Conservation (phyloP, 2,797 vertebrate genomes). For the Arvicola amphibius region DNA sequence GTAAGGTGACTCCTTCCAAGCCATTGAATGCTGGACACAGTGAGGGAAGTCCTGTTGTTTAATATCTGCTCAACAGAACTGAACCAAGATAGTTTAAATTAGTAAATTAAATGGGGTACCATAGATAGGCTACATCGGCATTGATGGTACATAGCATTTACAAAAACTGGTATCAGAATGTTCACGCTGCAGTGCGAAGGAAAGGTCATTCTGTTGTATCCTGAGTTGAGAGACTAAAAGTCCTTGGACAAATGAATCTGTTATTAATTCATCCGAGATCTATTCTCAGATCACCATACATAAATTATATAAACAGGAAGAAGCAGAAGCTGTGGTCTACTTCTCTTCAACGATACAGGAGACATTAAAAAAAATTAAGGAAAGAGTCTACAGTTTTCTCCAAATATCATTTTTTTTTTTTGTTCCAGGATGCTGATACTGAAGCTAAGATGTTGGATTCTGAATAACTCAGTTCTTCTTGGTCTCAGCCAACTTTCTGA, state of each 20-base stretch:
- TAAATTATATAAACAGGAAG: neutral
- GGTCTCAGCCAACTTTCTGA: neutral
- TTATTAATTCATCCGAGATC: neutral
- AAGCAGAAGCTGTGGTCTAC: neutral
- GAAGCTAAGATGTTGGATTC: neutral
- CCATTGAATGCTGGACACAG: neutral
- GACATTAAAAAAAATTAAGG: neutral
- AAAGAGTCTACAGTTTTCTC: neutral
- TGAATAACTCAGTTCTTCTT: neutral
- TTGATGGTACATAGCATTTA: neutral
- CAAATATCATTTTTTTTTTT: neutral
- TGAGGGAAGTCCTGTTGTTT: neutral
- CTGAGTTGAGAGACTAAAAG: neutral
- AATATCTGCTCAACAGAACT: neutral
- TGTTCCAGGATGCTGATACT: neutral
- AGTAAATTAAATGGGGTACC: neutral
- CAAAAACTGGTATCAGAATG: neutral
- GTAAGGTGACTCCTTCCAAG: neutral
- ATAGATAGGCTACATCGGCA: neutral
- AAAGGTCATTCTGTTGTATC: neutral
- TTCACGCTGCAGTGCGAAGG: neutral
- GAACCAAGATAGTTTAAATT: neutral
- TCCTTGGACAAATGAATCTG: neutral
- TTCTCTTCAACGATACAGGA: neutral
- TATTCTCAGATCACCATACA: neutral